These are phyloP conservation scores for Lochmaea capreae DNA, from an alignment of 2,888 invertebrate species.

Conservation along the genomic window DNA sequence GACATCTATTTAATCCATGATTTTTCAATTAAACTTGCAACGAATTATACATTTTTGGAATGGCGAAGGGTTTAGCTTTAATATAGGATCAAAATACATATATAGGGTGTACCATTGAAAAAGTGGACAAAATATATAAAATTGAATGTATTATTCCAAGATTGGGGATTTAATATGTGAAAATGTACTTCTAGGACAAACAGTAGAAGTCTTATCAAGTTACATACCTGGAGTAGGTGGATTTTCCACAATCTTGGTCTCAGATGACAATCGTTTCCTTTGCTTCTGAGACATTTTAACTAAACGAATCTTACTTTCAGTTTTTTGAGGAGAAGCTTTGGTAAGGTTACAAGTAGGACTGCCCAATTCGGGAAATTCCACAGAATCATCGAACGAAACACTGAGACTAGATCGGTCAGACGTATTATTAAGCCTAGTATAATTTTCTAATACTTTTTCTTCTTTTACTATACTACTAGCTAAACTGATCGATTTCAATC, in stretches of 20 bases:
- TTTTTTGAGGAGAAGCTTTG: conserved; percentile 48
- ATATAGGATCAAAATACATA: no score
- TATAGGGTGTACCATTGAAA: no score
- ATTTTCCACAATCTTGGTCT: conserved; percentile 56
- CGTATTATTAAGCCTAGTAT: conserved; percentile 44
- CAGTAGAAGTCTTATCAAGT: neutral
- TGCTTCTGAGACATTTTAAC: conserved; percentile 75
- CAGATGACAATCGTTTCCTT: conserved; percentile 71
- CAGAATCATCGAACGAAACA: conserved; percentile 45
- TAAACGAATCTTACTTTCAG: conserved; percentile 57
- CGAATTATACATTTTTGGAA: no score
- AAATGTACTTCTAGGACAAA: no score
- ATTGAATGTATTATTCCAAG: no score
- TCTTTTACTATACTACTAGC: conserved; percentile 54
- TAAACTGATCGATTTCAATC: conserved; percentile 56
- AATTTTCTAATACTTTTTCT: conserved; percentile 50
- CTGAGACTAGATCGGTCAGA: conserved; percentile 28
- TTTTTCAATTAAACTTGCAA: no score
- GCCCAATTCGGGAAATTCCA: conserved; percentile 61
- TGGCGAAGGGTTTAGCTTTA: no score
- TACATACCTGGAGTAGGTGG: conserved; percentile 38
- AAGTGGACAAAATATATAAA: no score
- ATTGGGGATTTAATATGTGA: no score
- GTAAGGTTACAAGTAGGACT: conserved; percentile 47
- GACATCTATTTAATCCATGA: no score